Percentiles rank a stretch among this genome's conserved stretches.
Conservation (phyloP, 2,797 vertebrate genomes). For the Sarcophilus harrisii region DNA sequence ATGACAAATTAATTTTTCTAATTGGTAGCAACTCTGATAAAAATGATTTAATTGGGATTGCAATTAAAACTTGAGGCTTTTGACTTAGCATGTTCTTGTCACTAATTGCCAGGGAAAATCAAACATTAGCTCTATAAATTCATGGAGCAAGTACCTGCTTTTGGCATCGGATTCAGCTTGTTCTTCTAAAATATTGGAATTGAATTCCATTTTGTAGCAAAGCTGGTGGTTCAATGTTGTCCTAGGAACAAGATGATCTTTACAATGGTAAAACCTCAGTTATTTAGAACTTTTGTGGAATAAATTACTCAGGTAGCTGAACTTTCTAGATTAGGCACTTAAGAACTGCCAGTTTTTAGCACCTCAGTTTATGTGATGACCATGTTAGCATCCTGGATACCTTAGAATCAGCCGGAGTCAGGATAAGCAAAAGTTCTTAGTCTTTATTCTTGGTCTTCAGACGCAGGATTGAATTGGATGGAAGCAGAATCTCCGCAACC, state of each 20-base stretch:
- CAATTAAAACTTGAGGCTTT: slow-evolving; percentile 23
- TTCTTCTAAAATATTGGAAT: not conserved
- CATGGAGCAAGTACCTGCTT: slow-evolving; percentile 27
- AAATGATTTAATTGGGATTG: slow-evolving; percentile 44
- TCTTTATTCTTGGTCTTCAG: no score
- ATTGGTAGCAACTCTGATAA: slow-evolving; percentile 32
- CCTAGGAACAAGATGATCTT: slow-evolving; percentile 27
- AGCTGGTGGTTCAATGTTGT: not conserved
- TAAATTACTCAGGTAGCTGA: not conserved
- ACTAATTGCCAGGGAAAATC: slow-evolving; percentile 5
- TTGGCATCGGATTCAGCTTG: not conserved
- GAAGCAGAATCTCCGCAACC: no score
- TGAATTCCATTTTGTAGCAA: not conserved
- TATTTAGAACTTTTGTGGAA: not conserved
- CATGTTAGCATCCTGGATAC: no score
- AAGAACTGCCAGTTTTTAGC: not conserved
- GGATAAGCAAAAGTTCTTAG: no score
- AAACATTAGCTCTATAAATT: not conserved
- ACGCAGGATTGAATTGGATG: no score
- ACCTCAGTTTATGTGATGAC: not conserved
- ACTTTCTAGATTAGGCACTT: not conserved
- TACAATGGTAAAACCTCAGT: no score
- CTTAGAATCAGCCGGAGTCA: no score
- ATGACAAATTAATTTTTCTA: slow-evolving; percentile 36
- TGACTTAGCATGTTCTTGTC: slow-evolving; percentile 33